Conservation (phyloP, 1,140 invertebrate species). For the Druon quercuslanigerum region DNA sequence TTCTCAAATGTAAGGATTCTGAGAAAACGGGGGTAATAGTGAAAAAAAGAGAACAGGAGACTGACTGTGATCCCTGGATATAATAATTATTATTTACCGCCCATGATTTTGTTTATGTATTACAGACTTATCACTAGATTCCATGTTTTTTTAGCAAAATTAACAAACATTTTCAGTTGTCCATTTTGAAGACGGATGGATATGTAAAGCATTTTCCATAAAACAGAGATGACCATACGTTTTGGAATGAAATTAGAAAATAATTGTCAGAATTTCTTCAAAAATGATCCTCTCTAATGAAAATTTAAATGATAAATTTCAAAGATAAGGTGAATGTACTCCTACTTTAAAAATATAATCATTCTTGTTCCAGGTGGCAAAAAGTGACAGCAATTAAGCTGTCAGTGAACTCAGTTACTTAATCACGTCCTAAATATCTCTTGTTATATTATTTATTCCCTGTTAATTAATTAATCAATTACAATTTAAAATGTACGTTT, state of each 20-base stretch:
- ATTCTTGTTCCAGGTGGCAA: conserved; percentile 50
- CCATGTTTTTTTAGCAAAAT: background rate
- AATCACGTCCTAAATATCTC: conserved; percentile 12
- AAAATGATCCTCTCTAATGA: background rate
- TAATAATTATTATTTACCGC: too few species aligned
- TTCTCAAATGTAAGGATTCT: too few species aligned
- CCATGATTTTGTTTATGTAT: too few species aligned
- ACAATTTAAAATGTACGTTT: background rate
- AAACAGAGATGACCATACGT: conserved; percentile 36
- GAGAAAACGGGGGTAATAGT: too few species aligned
- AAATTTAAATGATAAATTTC: background rate
- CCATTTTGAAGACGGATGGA: conserved; percentile 45
- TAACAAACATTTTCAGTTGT: conserved; percentile 38
- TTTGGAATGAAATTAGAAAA: conserved; percentile 10
- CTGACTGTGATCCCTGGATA: too few species aligned
- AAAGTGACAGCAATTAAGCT: conserved; percentile 46
- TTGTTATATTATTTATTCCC: conserved; percentile 22
- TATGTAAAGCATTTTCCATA: conserved; percentile 39
- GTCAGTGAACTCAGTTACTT: conserved; percentile 6
- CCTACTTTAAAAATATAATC: background rate
- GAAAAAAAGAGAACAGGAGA: too few species aligned
- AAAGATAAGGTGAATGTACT: conserved; percentile 5
- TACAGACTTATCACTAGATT: background rate
- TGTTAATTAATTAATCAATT: background rate
- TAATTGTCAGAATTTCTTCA: background rate